Evolutionary conservation across 2,797 vertebrate genomes (phyloP), one percentile per base, ranked within the genome.

Genomic region (Zalophus californianus): DNA sequence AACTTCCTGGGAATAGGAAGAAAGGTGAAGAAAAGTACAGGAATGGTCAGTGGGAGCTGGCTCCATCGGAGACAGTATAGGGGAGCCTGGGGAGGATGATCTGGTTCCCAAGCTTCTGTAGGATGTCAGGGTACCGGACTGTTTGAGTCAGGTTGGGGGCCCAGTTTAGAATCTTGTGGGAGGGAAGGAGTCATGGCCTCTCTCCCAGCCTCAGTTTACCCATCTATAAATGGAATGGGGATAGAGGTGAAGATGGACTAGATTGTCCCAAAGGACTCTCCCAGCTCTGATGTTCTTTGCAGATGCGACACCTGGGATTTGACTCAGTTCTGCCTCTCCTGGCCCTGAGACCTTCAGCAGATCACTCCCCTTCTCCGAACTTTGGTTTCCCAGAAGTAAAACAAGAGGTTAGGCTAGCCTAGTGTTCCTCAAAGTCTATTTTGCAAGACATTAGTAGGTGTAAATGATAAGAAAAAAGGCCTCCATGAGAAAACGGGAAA

Each of bases 1-100:
- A 6, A 50, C 99, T 98, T 96, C 99, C 99, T 99, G 99, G 62
- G 98, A 99, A 97, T 98, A 99, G 70, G 98, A 80, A 80, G 99
- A 99, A 98, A 98, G 87, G 98, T 10, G 62, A 99, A 98, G 94
- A 98, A 98, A 27, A 99, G 99, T 0, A 96, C 82, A 15, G 98
- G 99, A 20, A 98, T 92, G 0, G 85, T 92, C 23, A 99, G 21
- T 86, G 99, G 99, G 93, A 99, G 98, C 95, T 94, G 98, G 41
- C 98, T 98, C 98, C 99, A 99, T 48, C 98, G 25, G 98, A 98
- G 83, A 99, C 13, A 64, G 97, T 98, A 79, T 98, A 99, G 77
- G 99, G 98, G 9, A 99, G 7, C 0, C 98, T 99, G 0, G 99
- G 98, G 94, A 99, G 96, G 38, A 99, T 5, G 97, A 99, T 97